Percentiles rank a stretch among this genome's conserved stretches.
Conservation (phyloP, 1,140 invertebrate species). For the Drosophila tsacasi region DNA sequence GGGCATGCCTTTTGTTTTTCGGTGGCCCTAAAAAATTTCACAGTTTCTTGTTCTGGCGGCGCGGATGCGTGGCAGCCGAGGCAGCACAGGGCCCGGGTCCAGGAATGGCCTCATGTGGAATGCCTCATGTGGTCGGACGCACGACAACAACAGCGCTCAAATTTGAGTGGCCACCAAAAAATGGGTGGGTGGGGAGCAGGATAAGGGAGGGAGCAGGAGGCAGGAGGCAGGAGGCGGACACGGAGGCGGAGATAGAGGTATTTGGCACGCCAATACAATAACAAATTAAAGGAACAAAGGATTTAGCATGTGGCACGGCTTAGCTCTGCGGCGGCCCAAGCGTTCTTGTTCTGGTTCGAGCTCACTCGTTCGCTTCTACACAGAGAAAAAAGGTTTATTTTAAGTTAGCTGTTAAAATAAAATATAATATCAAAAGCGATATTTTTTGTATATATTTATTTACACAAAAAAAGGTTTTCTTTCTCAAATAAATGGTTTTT, state of each 20-base stretch:
- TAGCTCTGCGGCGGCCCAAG: conserved; percentile 54
- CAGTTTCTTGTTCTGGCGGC: conserved; percentile 71
- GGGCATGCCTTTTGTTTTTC: conserved; percentile 67
- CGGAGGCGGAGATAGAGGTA: conserved; percentile 26
- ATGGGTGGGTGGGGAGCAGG: neutral
- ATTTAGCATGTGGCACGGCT: conserved; percentile 75
- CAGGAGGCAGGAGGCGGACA: neutral
- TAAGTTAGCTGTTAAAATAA: neutral
- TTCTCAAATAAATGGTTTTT: neutral
- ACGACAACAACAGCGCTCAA: conserved; percentile 74
- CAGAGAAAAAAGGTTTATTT: neutral
- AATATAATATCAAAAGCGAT: neutral
- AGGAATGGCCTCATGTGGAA: conserved; percentile 22
- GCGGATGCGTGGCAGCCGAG: conserved; percentile 6
- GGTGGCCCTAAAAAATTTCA: conserved; percentile 66
- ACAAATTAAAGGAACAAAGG: conserved; percentile 81
- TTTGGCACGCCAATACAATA: conserved; percentile 79
- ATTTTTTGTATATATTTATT: neutral
- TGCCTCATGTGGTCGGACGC: conserved; percentile 63
- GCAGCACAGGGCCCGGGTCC: neutral
- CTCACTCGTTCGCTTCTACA: neutral
- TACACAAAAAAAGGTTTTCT: neutral
- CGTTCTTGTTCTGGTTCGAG: neutral
- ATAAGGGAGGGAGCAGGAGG: neutral
- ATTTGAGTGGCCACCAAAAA: conserved; percentile 58